Evolutionary conservation across 2,888 invertebrate genomes (phyloP), one percentile per base, ranked within the genome.

Genomic region (Sylvicola cinctus): DNA sequence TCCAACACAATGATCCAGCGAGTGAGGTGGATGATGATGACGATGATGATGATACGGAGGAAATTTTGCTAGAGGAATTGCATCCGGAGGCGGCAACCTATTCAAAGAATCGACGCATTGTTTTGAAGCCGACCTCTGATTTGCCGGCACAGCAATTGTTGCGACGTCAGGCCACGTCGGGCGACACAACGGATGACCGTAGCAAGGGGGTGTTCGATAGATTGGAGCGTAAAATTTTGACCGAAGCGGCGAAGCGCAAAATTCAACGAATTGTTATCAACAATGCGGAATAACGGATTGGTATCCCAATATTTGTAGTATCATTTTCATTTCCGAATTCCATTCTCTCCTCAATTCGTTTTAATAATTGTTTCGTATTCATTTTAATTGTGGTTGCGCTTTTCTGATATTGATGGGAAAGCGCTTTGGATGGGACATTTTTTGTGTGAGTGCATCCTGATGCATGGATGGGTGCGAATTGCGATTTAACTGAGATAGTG

Each of bases 261-360:
- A 28, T 28, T 13, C 28, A 28, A 28, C 28, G 28, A 6, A 28
- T 28, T 11, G 28, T 28, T 6, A 28, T 28, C 28, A 28, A 28
- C 14, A 28, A 28, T n/a, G 10, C 12, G n/a, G 28, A 28, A 13
- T 28, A 28, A 28, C 20, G 4, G 20, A 20, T 20, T 20, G 20
- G 20, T 8, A 8, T 8, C 20, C 8, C 20, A 4, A 20, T n/a
- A 8, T 8, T 20, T 20, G 20, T 20, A 8, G 20, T 20, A 20
- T n/a, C n/a, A n/a, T n/a, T n/a, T n/a, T n/a, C n/a, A n/a, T n/a
- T n/a, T n/a, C n/a, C n/a, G n/a, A n/a, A n/a, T n/a, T n/a, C n/a
- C n/a, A n/a, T n/a, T n/a, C n/a, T n/a, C n/a, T n/a, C n/a, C n/a
- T n/a, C n/a, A n/a, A n/a, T n/a, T n/a, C n/a, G n/a, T n/a, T n/a